Evolutionary conservation across 2,888 invertebrate species (phyloP), one percentile per base, ranked within the genome.

Genomic region (Crocallis elinguaria): DNA sequence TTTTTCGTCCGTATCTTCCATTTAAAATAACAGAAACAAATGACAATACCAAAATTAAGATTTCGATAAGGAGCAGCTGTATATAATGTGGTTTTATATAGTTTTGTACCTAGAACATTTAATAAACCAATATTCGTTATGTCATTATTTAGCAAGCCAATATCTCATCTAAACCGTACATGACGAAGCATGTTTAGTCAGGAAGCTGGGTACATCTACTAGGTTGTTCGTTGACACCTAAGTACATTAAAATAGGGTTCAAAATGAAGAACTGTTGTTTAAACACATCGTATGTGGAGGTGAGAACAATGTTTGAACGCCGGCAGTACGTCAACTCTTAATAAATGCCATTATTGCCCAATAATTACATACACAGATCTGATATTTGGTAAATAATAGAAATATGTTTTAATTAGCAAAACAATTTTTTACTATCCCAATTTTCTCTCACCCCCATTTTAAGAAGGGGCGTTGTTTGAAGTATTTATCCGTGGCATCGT

Each of bases 131-230:
- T 57, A 59, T 52, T 46, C 41, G 29, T 23, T 44, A 29, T 41
- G 49, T 49, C 46, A 55, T 55, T 55, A 54, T 62, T 52, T 53
- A 48, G 41, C 44, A 42, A 51, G 33, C 41, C 43, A 46, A 54
- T 48, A 62, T 59, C 59, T 57, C 36, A 52, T 57, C 49, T 43
- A 44, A 54, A 46, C 49, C 25, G 37, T 51, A 60, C 50, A 49
- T 38, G 42, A 52, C 52, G 46, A 59, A 55, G 48, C 48, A 30
- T 44, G 37, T 57, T 54, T 55, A 56, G 52, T 54, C 49, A 49
- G 37, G 12, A 25, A 39, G 42, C 25, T 33, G 36, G 33, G 13
- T 25, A 49, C 12, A 29, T 50, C 27, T 16, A 30, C 21, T 35
- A 3, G 5, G 13, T 12, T 6, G 36, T 19, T 21, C 11, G 12